phyloP scores from a whole-genome alignment of 2,113 vertebrate species.

The Stigmatopora argus region DNA sequence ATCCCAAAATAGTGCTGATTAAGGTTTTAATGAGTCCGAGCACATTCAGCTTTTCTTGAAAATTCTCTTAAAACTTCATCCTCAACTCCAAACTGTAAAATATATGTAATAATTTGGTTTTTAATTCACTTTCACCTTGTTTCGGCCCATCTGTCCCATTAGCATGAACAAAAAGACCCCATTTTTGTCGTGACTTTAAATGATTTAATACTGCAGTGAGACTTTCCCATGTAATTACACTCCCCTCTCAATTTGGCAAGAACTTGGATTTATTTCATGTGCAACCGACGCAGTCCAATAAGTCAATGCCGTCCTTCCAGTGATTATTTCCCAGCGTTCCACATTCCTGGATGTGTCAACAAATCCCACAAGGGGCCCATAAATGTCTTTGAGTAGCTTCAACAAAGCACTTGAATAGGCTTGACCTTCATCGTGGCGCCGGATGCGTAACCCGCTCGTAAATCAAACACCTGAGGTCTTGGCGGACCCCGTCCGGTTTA shows the following conservation, averaged over 20 bases:
- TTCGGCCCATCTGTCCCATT: no score
- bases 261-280: neutral
- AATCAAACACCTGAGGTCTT: constrained; percentile 1
- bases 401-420: neutral
- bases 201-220: neutral
- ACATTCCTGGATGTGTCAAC: constrained; percentile 2
- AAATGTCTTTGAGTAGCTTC: neutral
- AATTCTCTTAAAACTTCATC: constrained; percentile 8
- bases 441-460: neutral
- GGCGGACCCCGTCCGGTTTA: neutral
- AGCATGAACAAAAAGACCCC: neutral
- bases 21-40: constrained; percentile 28
- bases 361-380: neutral
- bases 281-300: neutral
- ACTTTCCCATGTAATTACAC: neutral
- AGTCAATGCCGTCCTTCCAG: neutral
- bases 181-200: neutral
- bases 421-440: neutral
- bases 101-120: no score
- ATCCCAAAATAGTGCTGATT: constrained; percentile 39
- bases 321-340: constrained; percentile 1
- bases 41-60: constrained; percentile 14
- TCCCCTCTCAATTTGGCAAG: neutral
- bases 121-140: no score
- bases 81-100: neutral